Evolutionary conservation across 2,888 invertebrate genomes (phyloP), one percentile per base, ranked within the genome.

Genomic region (Dasysyrphus tricinctus): DNA sequence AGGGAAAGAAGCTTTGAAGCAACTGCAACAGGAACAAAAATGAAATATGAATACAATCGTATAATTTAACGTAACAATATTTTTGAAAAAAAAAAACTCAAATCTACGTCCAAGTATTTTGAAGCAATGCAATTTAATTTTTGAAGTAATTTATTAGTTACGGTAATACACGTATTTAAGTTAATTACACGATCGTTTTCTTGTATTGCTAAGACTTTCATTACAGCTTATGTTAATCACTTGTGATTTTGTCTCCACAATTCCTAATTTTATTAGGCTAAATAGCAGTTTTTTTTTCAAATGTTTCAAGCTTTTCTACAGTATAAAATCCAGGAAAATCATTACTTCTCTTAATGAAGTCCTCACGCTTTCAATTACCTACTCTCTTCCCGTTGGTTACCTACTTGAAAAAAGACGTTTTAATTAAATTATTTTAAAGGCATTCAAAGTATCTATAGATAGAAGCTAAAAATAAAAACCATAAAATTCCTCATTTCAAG

Each of bases 341-440:
- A 24, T 70, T 56, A 42, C 24, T 24, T 24, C 57, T 32, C 59
- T 19, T 79, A 70, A 79, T 79, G 56, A 19, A 51, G 61, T 37
- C 70, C 42, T 83, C 79, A 79, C 75, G 74, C 63, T 79, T 83
- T 70, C 49, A 67, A 57, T 65, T 57, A 65, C 32, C 56, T 7
- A 34, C 12, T 12, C 42, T n/a, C 16, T 49, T 42, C 24, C 19
- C n/a, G 2, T 4, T 34, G 12, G 14, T 9, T 37, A n/a, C 19
- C n/a, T 24, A 3, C 24, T 24, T 24, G 3, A 37, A 49, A 19
- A 37, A 49, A 67, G 34, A 49, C 19, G 16, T 39, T 72, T 80
- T 80, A 76, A 80, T 70, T 77, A 51, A 74, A 73, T 72, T 54
- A 72, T 73, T 57, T 76, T 14, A 72, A 67, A 51, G 16, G 34